Base-by-base conservation (phyloP, 2,797 vertebrate species). In the Sebastolobus alascanus region DNA sequence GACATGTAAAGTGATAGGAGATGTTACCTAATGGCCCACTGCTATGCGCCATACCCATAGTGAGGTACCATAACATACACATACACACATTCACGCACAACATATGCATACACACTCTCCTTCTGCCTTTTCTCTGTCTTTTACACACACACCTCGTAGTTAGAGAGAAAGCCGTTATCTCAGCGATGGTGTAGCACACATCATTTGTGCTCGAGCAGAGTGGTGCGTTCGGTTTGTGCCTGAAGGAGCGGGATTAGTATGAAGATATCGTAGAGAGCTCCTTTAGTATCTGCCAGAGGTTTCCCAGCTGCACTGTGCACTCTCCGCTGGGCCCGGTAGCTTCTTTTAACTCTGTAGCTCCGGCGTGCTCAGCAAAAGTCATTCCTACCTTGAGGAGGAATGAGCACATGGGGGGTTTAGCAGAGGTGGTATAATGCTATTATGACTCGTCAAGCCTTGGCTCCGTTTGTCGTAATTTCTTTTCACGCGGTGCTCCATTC, bases 381-480 rank as follows among this genome's bases (percentile, higher is more conserved):
- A 27, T 86, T 81, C 65, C 87, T 69, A 87, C 82, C 71, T 85
- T 13, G 71, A 81, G 79, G 77, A 89, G 80, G 56, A 80, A 77
- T 2, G 68, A 82, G 73, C 61, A 37, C 31, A 13, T 22, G 54
- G 65, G 29, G 46, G 70, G 81, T 80, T 84, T 82, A 80, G 84
- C 79, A 54, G 84, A 89, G 79, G 82, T 70, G 83, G 71, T 85
- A 25, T 25, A 76, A 84, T 77, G 83, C 87, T 75, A 75, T 92
- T 89, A 83, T 79, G 72, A 84, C 72, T 83, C 31, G 29, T 83
- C 82, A 72, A 37, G 79, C 79, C 70, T 79, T 27, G 22, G 81
- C 74, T 87, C 38, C 11, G 40, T 87, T 86, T 80, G 79, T 75
- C 78, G 61, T 73, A 64, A 73, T 79, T 87, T 83, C 35, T 73